phyloP scores from a whole-genome alignment of 2,113 vertebrate species.

The Cyanoramphus novaezelandiae region DNA sequence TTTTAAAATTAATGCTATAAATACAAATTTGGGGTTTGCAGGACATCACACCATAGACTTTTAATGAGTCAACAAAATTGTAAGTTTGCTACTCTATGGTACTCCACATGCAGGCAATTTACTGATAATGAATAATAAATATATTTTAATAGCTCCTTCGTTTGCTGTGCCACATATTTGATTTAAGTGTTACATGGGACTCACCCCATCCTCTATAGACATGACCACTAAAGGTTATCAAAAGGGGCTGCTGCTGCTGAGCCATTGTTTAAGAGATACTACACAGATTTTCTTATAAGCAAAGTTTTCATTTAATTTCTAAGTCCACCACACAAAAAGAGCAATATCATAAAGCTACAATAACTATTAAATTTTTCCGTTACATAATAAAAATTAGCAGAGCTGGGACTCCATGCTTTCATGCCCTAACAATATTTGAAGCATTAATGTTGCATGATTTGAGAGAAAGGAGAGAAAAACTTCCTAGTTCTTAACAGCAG shows the following conservation, averaged over 20 bases:
- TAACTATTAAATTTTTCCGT: not conserved
- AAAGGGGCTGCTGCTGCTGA: not conserved
- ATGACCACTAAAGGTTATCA: not conserved
- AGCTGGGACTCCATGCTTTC: not conserved
- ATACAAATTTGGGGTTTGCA: conserved; percentile 71
- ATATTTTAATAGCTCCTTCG: conserved; percentile 74
- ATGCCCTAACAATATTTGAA: not conserved
- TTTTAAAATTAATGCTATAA: conserved; percentile 81
- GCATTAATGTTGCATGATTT: not conserved
- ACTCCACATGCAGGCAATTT: conserved; percentile 76
- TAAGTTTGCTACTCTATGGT: conserved; percentile 56
- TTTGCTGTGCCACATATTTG: conserved; percentile 63
- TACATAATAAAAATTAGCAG: conserved; percentile 38
- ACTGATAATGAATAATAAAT: conserved; percentile 84
- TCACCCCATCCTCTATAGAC: not conserved
- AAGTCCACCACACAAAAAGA: not conserved
- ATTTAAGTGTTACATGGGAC: conserved; percentile 45
- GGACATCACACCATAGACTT: conserved; percentile 61
- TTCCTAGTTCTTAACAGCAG: not conserved
- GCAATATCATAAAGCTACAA: conserved; percentile 16
- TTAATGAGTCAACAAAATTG: conserved; percentile 77
- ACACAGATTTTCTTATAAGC: not conserved
- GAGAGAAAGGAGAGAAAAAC: not conserved
- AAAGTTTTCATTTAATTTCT: not conserved
- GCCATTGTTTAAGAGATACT: not conserved